These are phyloP conservation scores for Physella acuta DNA, from an alignment of 1,140 invertebrate genomes.

Conservation along the genomic window DNA sequence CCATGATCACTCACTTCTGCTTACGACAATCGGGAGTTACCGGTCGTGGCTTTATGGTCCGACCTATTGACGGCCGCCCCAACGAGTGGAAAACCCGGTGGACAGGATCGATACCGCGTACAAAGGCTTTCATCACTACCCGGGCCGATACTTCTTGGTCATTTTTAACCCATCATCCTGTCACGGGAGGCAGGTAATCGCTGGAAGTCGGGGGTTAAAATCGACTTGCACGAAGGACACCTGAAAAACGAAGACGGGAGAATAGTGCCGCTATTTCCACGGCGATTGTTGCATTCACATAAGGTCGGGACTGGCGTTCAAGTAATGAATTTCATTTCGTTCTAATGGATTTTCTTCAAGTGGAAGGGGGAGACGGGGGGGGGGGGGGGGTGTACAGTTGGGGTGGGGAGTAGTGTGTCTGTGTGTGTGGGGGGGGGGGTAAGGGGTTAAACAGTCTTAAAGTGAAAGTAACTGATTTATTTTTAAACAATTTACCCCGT, in stretches of 20 bases:
- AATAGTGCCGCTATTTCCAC: too few relatives aligned
- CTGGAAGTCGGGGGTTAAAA: not conserved
- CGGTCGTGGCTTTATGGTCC: slow-evolving; percentile 1
- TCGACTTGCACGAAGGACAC: not conserved
- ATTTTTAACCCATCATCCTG: slow-evolving; percentile 16
- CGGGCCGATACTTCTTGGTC: slow-evolving; percentile 4
- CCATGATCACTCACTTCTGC: not conserved
- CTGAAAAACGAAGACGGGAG: too few relatives aligned
- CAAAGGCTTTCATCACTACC: slow-evolving; percentile 1
- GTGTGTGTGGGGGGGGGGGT: not conserved
- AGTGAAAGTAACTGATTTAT: too few relatives aligned
- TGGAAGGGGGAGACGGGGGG: slow-evolving; percentile 14
- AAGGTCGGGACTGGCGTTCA: too few relatives aligned
- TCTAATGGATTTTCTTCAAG: too few relatives aligned
- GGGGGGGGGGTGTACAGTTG: not conserved
- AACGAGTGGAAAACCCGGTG: not conserved
- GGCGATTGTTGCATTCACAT: too few relatives aligned
- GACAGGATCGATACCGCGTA: slow-evolving; percentile 10
- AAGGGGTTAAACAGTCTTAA: too few relatives aligned
- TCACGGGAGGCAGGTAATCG: not conserved
- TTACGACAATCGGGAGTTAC: not conserved
- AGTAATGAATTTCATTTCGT: too few relatives aligned
- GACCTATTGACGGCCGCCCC: slow-evolving; percentile 11
- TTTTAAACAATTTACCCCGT: too few relatives aligned
- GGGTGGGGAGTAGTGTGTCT: not conserved